Evolutionary conservation across 1,140 invertebrate species (phyloP).

Genomic region (Zaprionus capensis): DNA sequence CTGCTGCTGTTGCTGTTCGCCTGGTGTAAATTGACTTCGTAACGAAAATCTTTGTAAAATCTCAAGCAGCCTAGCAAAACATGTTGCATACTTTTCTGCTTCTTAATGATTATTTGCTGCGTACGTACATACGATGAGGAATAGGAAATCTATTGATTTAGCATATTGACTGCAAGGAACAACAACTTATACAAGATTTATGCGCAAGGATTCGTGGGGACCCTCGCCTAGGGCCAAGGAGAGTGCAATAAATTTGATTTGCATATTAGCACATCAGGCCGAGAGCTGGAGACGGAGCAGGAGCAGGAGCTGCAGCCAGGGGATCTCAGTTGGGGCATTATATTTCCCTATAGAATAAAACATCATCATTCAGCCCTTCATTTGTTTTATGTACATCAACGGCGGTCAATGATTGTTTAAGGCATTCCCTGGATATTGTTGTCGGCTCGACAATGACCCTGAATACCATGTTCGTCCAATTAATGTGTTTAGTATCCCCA

Average conservation of each 20-base stretch:
- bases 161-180: constrained; percentile 80
- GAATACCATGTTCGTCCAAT: too few relatives aligned
- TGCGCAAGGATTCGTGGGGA: constrained; percentile 76
- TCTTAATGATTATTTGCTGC: not conserved
- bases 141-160: constrained; percentile 62
- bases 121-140: too few relatives aligned
- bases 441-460: too few relatives aligned
- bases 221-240: constrained; percentile 44
- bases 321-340: constrained; percentile 53
- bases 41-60: too few relatives aligned
- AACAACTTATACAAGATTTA: constrained; percentile 81
- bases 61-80: not conserved
- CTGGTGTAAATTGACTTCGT: too few relatives aligned
- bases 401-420: too few relatives aligned
- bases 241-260: constrained; percentile 83
- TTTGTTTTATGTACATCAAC: too few relatives aligned
- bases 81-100: not conserved
- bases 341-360: not conserved
- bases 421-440: too few relatives aligned
- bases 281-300: constrained; percentile 5
- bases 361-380: too few relatives aligned
- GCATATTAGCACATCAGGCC: constrained; percentile 77
- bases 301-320: constrained; percentile 25
- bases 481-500: too few relatives aligned
- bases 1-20: not conserved